Evolutionary conservation across 2,888 invertebrate genomes (phyloP).

Genomic region (Eueremaeus valkanovi): DNA sequence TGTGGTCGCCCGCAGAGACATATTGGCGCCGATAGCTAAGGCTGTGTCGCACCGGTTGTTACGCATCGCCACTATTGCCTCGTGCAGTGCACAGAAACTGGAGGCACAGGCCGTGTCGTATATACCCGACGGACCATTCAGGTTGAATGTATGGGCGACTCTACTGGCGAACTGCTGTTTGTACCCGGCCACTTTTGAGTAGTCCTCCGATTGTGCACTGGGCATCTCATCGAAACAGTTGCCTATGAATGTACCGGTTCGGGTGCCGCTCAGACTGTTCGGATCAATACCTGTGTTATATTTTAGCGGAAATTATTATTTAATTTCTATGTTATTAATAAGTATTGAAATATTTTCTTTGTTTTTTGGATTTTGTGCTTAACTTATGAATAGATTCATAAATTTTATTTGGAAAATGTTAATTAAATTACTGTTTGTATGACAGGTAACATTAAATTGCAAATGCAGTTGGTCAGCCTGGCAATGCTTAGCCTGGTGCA

Average conservation of each 20-base stretch:
- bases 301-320: too few relatives aligned
- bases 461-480: too few relatives aligned
- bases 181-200: slow-evolving; percentile 13
- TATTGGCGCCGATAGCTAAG: slow-evolving; percentile 56
- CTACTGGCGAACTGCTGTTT: neutral
- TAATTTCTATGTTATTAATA: neutral
- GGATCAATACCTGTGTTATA: slow-evolving; percentile 74
- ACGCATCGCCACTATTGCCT: slow-evolving; percentile 73
- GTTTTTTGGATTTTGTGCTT: too few relatives aligned
- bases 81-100: slow-evolving; percentile 82
- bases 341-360: neutral
- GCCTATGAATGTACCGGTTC: slow-evolving; percentile 90
- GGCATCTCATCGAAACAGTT: slow-evolving; percentile 62
- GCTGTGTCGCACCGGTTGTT: slow-evolving; percentile 64
- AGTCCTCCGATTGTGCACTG: slow-evolving; percentile 21
- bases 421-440: too few relatives aligned
- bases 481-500: too few relatives aligned
- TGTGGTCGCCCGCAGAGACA: slow-evolving; percentile 55
- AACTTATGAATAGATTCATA: too few relatives aligned
- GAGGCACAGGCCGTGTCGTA: slow-evolving; percentile 97
- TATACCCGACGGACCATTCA: slow-evolving; percentile 77
- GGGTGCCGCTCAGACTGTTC: slow-evolving; percentile 71
- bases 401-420: too few relatives aligned
- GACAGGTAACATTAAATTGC: too few relatives aligned
- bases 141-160: slow-evolving; percentile 76